phyloP scores from a whole-genome alignment of 2,113 vertebrate species.

The Artemisiospiza belli region DNA sequence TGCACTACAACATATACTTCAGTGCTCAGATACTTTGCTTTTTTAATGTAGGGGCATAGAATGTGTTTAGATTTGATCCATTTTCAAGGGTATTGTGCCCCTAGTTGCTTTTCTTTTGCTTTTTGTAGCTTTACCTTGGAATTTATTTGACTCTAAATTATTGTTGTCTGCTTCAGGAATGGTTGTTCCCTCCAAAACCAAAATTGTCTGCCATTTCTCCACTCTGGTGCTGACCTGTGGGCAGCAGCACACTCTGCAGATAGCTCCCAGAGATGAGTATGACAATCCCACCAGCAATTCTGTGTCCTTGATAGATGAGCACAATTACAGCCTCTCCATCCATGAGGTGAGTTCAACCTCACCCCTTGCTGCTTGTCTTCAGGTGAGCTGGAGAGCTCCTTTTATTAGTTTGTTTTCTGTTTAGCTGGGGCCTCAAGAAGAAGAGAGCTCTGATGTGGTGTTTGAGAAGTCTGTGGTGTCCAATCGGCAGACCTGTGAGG shows the following conservation, averaged over 20 bases:
- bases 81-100: neutral
- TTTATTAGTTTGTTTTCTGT: slow-evolving; percentile 9
- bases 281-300: slow-evolving; percentile 96
- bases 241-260: slow-evolving; percentile 92
- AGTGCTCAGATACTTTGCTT: neutral
- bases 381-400: neutral
- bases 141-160: neutral
- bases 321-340: slow-evolving; percentile 86
- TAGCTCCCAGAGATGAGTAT: slow-evolving; percentile 95
- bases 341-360: slow-evolving; percentile 69
- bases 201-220: slow-evolving; percentile 97
- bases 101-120: neutral
- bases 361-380: neutral
- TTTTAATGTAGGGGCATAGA: neutral
- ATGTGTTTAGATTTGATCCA: neutral
- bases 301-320: slow-evolving; percentile 86
- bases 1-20: neutral
- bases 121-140: neutral
- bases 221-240: slow-evolving; percentile 93
- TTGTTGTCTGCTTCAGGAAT: slow-evolving; percentile 79
- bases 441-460: slow-evolving; percentile 81
- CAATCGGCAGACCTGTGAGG: slow-evolving; percentile 87
- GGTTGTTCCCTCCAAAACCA: slow-evolving; percentile 97
- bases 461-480: slow-evolving; percentile 89
- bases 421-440: slow-evolving; percentile 90